Base-by-base conservation (phyloP, 2,888 invertebrate species). In the Sinelater perroti region DNA sequence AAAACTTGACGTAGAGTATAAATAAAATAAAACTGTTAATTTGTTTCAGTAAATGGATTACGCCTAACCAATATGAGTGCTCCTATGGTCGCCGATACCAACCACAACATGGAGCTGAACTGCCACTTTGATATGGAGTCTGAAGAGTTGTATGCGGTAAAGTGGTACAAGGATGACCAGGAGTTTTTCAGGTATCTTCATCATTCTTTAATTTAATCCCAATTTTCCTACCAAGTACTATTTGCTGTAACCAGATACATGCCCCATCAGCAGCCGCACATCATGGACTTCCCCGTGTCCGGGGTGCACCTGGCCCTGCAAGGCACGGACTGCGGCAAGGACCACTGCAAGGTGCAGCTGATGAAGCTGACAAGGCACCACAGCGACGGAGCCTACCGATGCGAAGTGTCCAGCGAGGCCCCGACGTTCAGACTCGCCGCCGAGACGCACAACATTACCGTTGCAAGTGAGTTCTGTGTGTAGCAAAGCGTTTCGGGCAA, bases 371-470 rank as follows among this genome's bases (percentile, higher is more conserved):
- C 59, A 59, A 56, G 69, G 65, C 46, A 68, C 30, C 60, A 61
- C 31, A 59, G 56, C 13, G 54, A 55, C 24, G 83, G 83, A n/a
- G 73, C 74, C 40, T 83, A 82, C 67, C 76, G 81, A 36, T 83
- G 83, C 64, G 83, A 83, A 70, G 81, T 83, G 38, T 83, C 82
- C 50, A 79, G 82, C 20, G 81, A 83, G 71, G 79, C 79, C 3
- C 82, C 82, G 11, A 78, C 79, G 63, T 82, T 82, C 65, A 74
- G 80, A 57, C 74, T 81, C 49, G 79, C 78, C 1, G 77, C 78
- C 13, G 76, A 75, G 60, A 78, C 78, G 59, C 77, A 76, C 56
- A 81, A 82, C 65, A 79, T 82, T 79, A 81, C 80, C n/a, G 79
- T 82, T 51, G 78, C 80, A 68, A 81, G 82, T 82, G 67, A 69